Conservation (phyloP, 37 sponge, comb jelly and placozoan species). For the Cliona cf. orientalis region DNA sequence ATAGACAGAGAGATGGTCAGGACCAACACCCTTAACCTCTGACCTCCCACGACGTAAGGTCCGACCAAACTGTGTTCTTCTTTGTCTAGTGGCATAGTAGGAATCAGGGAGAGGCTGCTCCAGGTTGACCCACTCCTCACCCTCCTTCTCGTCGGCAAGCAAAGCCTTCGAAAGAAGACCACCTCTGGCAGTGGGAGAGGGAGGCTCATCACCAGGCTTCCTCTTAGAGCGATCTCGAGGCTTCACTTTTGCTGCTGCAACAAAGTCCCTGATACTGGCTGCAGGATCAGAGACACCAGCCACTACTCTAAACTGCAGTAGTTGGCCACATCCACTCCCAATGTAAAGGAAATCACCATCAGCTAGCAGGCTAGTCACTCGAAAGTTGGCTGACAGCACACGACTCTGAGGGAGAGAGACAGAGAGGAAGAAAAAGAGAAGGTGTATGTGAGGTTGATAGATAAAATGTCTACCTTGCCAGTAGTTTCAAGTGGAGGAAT, state of each 20-base stretch:
- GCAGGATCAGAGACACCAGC: neutral
- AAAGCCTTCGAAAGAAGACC: neutral
- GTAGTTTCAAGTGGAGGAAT: neutral
- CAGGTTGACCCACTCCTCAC: neutral
- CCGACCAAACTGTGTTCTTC: constrained; percentile 41
- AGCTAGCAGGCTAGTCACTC: constrained; percentile 34
- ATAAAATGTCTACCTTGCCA: neutral
- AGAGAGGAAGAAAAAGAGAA: neutral
- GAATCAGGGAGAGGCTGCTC: neutral
- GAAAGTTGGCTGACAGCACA: neutral
- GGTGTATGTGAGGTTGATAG: neutral
- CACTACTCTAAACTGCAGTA: neutral
- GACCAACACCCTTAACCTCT: neutral
- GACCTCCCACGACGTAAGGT: constrained; percentile 17
- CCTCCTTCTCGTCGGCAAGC: neutral
- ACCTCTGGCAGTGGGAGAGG: neutral
- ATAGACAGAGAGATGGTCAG: neutral
- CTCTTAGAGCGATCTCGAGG: neutral
- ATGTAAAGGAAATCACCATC: constrained; percentile 28
- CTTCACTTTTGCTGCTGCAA: neutral
- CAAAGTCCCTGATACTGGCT: neutral
- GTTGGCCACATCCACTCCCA: constrained; percentile 50
- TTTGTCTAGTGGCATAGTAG: neutral
- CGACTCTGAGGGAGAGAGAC: neutral
- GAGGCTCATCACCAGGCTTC: neutral